phyloP scores from a whole-genome alignment of 2,113 vertebrate genomes.

The Montifringilla adamsi region DNA sequence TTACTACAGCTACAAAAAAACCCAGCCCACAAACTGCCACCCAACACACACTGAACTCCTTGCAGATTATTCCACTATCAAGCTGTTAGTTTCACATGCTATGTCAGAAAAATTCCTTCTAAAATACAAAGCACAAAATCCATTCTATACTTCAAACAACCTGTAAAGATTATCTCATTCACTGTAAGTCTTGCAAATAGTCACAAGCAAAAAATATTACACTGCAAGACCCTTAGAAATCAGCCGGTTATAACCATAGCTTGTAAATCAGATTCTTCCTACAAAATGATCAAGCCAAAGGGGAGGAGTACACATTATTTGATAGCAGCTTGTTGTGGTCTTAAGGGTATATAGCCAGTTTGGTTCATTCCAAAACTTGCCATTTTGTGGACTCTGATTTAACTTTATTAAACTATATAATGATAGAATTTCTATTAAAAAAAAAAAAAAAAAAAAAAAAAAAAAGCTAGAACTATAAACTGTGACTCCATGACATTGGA shows the following conservation, averaged over 20 bases:
- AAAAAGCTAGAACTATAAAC: neutral
- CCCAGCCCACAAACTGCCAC: neutral
- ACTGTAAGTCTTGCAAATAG: neutral
- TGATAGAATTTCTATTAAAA: neutral
- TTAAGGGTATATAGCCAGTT: neutral
- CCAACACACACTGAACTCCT: neutral
- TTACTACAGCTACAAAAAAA: neutral
- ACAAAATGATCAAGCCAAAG: neutral
- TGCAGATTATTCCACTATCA: neutral
- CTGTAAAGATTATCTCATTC: neutral
- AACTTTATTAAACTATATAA: neutral
- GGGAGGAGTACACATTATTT: neutral
- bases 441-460: neutral
- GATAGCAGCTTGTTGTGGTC: neutral
- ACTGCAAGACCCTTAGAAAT: neutral
- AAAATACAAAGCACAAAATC: neutral
- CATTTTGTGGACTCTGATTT: neutral
- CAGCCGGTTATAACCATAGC: neutral
- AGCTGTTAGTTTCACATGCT: neutral
- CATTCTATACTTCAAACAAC: neutral
- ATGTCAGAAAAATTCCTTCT: neutral
- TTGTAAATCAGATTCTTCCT: neutral
- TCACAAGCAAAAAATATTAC: neutral
- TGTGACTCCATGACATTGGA: neutral
- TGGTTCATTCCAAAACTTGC: neutral